Percentiles rank a stretch among this genome's conserved stretches.
These are phyloP conservation scores for Drosophila tristis DNA, from an alignment of 1,140 invertebrate species.

Conservation along the genomic window DNA sequence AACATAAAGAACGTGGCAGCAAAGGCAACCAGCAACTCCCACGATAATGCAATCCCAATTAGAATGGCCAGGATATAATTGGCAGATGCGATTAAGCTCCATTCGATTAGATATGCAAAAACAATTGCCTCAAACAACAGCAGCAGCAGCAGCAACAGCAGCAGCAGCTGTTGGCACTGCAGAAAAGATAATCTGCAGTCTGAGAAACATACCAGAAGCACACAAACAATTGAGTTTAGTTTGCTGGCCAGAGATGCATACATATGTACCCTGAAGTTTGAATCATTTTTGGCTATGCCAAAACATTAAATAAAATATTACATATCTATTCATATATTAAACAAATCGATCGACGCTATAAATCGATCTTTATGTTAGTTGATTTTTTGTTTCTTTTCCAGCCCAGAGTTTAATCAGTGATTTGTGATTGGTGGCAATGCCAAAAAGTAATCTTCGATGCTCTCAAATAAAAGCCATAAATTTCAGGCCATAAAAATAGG, in stretches of 20 bases:
- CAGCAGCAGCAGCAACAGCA: neutral
- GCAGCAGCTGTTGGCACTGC: too few species aligned
- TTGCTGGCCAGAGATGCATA: too few species aligned
- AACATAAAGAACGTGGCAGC: neutral
- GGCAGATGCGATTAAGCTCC: slow-evolving; percentile 34
- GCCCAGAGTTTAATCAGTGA: slow-evolving; percentile 57
- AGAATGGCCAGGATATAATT: slow-evolving; percentile 45
- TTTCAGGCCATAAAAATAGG: slow-evolving; percentile 34
- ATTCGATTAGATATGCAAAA: slow-evolving; percentile 44
- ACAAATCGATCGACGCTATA: too few species aligned
- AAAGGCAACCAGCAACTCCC: neutral
- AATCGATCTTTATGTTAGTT: slow-evolving; percentile 7
- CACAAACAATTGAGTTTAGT: neutral
- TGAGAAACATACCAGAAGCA: too few species aligned
- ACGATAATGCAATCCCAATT: slow-evolving; percentile 34
- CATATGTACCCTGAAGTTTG: neutral
- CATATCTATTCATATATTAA: too few species aligned
- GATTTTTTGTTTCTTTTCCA: neutral
- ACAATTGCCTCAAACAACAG: neutral
- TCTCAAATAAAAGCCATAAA: slow-evolving; percentile 69
- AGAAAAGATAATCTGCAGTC: neutral
- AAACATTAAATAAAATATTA: slow-evolving; percentile 2
- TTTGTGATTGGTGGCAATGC: slow-evolving; percentile 51
- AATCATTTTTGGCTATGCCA: neutral
- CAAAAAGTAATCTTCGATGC: slow-evolving; percentile 69